These are phyloP conservation scores for Todus mexicanus DNA, from an alignment of 2,797 vertebrate genomes.

Conservation along the genomic window DNA sequence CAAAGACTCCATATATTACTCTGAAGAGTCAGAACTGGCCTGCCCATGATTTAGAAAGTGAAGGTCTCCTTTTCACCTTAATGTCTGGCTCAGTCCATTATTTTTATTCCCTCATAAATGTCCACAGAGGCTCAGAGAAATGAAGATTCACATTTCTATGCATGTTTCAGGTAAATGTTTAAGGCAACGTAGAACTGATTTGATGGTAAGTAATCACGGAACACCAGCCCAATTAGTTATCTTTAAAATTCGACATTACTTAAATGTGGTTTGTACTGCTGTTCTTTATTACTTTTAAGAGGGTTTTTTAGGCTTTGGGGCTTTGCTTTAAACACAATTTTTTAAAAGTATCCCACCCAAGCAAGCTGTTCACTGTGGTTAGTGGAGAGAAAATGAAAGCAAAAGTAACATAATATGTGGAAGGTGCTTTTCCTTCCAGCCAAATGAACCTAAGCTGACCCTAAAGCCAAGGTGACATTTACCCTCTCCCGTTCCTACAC, in stretches of 20 bases:
- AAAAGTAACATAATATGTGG: conserved; percentile 37
- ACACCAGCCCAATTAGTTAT: neutral
- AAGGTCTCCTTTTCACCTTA: neutral
- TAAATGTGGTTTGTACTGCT: neutral
- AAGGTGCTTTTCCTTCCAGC: neutral
- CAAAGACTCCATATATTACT: neutral
- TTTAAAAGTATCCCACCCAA: rapidly evolving
- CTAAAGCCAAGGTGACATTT: conserved; percentile 23
- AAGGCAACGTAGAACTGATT: neutral
- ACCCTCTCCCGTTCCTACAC: conserved; percentile 15
- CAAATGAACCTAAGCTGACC: conserved; percentile 11
- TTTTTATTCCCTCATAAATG: neutral
- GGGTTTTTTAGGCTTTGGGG: rapidly evolving
- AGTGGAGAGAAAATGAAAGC: conserved; percentile 42
- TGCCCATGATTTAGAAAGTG: neutral
- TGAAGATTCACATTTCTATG: neutral
- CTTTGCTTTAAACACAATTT: neutral
- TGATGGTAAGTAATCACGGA: neutral
- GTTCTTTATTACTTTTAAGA: neutral
- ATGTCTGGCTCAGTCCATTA: neutral
- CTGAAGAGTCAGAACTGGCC: neutral
- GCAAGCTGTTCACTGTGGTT: neutral
- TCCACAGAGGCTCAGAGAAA: neutral
- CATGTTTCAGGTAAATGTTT: neutral
- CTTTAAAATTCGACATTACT: neutral